A percentile compares a stretch with the other conserved stretches of the same genome.
phyloP scores from a whole-genome alignment of 2,113 vertebrate genomes.

The Tachysurus vachellii region DNA sequence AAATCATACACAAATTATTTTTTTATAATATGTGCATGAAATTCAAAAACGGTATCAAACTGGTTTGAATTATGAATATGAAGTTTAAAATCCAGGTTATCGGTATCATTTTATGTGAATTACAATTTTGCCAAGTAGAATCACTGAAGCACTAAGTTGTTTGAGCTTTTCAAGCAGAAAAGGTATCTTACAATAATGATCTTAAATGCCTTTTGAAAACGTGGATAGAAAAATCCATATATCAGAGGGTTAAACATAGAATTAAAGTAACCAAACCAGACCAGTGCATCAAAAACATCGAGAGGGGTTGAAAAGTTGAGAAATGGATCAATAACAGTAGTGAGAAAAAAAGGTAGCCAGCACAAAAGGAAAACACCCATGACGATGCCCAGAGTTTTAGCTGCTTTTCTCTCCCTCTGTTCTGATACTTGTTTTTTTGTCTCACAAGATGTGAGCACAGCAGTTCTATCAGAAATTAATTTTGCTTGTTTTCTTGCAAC shows the following conservation, averaged over 20 bases:
- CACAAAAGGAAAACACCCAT: conserved; percentile 50
- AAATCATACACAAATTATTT: no score
- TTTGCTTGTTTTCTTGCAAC: conserved; percentile 46
- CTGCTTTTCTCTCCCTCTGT: conserved; percentile 30
- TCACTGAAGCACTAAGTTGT: conserved; percentile 19
- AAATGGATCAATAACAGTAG: conserved; percentile 43
- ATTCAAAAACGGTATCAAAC: no score
- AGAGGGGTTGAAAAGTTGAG: conserved; percentile 36
- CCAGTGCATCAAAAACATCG: conserved; percentile 51
- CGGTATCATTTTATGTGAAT: neutral
- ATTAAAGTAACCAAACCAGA: conserved; percentile 54
- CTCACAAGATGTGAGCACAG: neutral
- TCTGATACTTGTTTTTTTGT: conserved; percentile 33
- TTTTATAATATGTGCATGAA: no score
- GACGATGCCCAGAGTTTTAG: conserved; percentile 48
- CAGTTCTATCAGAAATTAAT: conserved; percentile 39
- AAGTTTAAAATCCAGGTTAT: no score
- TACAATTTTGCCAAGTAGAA: neutral
- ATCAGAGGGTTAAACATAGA: conserved; percentile 52
- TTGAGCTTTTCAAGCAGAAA: conserved; percentile 1
- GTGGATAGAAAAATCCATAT: conserved; percentile 50
- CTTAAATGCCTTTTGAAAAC: conserved; percentile 49
- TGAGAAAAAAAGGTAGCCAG: conserved; percentile 50
- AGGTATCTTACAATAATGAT: conserved; percentile 31
- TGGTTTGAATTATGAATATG: no score